Base-by-base conservation (phyloP, 1,140 invertebrate genomes). In the Leptinotarsa undecemlineata region DNA sequence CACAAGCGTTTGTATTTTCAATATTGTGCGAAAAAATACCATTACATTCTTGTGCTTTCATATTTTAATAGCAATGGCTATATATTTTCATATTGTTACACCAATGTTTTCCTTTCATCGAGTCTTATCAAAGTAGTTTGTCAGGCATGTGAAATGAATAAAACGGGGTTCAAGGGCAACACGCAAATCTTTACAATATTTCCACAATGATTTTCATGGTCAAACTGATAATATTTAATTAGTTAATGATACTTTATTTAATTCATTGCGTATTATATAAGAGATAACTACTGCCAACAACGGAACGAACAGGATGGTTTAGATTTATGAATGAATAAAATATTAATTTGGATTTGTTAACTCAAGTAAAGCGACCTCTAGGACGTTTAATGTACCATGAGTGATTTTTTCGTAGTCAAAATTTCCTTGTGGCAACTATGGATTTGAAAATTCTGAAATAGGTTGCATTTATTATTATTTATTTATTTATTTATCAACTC, bases 141-240 rank as follows among this genome's bases (percentile, higher is more conserved):
- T 57, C 51, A 57, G 51, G 51, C 51, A 57, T 57, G 51, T 57
- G 51, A 57, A 57, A 19, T 17, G 26, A 67, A 67, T 17, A 67
- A 23, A 26, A 14, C 11, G 26, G 68, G 33, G 68, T 48, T 70
- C 68, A 70, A 70, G 68, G 68, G n/a, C 70, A 21, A 21, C 19
- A 72, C 73, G 73, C 68, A 74, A 51, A 69, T 74, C 68, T 74
- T 66, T 47, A 51, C 8, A 67, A 67, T 67, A 67, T 67, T 23
- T 67, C 23, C 71, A 69, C 48, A 69, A 69, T 67, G 26, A 68
- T 74, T 64, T 74, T 73, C 76, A 74, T 61, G 76, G 74, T 68
- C 73, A 70, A 77, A 77, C 74, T 74, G 73, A 77, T 77, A 74
- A 74, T 70, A 74, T 60, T 70, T 73, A 67, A 76, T 76, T 76